A percentile compares a stretch with the other conserved stretches of the same genome.
These are phyloP conservation scores for Dasypus novemcinctus DNA, from an alignment of 2,113 vertebrate species.

Conservation along the genomic window DNA sequence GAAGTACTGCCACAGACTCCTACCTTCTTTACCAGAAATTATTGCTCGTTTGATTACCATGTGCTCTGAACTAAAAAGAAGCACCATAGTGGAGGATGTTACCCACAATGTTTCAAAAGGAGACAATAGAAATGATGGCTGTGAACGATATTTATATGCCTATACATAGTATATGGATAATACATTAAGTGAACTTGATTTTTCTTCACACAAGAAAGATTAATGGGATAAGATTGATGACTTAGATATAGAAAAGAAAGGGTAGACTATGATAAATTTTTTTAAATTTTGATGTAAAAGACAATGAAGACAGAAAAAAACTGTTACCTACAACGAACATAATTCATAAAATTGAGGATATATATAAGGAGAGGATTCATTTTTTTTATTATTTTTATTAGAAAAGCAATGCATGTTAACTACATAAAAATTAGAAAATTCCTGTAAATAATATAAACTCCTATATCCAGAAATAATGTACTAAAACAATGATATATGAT, in stretches of 20 bases:
- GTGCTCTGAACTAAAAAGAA: constrained; percentile 34
- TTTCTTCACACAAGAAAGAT: not conserved
- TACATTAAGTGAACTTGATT: constrained; percentile 14
- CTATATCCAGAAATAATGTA: not conserved
- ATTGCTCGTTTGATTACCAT: constrained; percentile 58
- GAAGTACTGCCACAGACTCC: not conserved
- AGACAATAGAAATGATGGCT: constrained; percentile 28
- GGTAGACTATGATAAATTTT: not conserved
- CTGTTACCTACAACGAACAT: not conserved
- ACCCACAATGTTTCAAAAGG: not conserved
- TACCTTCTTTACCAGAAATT: constrained; percentile 57
- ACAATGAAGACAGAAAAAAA: not conserved
- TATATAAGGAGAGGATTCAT: not conserved
- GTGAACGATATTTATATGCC: not conserved
- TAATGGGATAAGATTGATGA: not conserved
- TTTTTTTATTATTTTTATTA: constrained; percentile 15
- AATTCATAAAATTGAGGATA: not conserved
- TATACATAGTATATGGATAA: not conserved
- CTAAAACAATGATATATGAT: not conserved
- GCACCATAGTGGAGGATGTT: not conserved
- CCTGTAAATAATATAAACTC: not conserved
- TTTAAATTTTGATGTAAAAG: not conserved
- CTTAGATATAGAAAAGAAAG: constrained; percentile 26
- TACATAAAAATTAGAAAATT: constrained; percentile 31
- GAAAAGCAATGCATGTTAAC: not conserved